Conservation (phyloP, 2,113 vertebrate genomes). For the Dasypus novemcinctus region DNA sequence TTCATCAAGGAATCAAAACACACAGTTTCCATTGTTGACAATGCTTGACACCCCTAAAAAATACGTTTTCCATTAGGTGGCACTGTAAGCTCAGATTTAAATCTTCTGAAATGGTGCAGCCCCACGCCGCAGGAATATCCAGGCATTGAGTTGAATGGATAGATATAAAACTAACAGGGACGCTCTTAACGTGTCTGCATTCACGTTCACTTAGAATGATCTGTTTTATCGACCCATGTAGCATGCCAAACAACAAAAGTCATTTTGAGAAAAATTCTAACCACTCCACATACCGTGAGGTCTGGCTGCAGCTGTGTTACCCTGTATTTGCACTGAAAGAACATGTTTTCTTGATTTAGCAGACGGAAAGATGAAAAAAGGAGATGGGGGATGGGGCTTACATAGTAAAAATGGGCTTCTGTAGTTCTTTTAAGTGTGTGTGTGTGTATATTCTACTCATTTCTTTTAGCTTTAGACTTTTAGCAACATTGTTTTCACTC, state of each 20-base stretch:
- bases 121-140: slow-evolving; percentile 56
- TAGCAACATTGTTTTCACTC: slow-evolving; percentile 4
- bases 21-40: not conserved
- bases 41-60: not conserved
- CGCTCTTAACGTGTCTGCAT: slow-evolving; percentile 69
- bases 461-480: not conserved
- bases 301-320: not conserved
- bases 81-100: slow-evolving; percentile 78
- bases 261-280: slow-evolving; percentile 33
- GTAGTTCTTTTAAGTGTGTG: not conserved
- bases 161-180: slow-evolving; percentile 73
- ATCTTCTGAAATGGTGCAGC: slow-evolving; percentile 9
- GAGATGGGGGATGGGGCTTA: not conserved
- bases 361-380: not conserved
- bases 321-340: not conserved
- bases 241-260: slow-evolving; percentile 72
- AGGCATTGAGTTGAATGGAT: slow-evolving; percentile 64
- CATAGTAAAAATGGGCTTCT: not conserved
- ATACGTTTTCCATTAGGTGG: slow-evolving; percentile 85
- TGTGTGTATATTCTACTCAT: not conserved
- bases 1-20: not conserved
- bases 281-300: not conserved
- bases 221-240: slow-evolving; percentile 80
- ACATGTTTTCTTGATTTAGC: slow-evolving; percentile 24
- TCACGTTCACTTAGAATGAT: slow-evolving; percentile 79